A percentile compares a stretch with the other conserved stretches of the same genome.
Evolutionary conservation across 2,888 invertebrate genomes (phyloP).

Genomic region (Agriopis aurantiaria): DNA sequence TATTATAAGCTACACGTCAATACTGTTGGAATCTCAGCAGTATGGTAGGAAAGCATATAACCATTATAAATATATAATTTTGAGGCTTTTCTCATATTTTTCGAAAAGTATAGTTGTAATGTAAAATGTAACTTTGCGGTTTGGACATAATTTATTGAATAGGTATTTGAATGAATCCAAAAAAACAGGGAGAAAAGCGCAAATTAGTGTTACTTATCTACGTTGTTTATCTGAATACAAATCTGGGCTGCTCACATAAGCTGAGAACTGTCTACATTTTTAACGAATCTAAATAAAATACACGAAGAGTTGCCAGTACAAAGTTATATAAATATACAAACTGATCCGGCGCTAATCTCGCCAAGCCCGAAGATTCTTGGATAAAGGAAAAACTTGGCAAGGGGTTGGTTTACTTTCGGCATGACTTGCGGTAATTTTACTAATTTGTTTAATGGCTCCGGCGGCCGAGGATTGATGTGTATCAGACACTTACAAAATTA

Average conservation of each 20-base stretch:
- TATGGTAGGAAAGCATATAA: no score
- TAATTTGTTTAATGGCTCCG: constrained; percentile 38
- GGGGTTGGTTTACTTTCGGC: constrained; percentile 26
- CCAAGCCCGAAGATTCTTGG: constrained; percentile 15
- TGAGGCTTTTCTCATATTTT: no score
- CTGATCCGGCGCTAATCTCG: constrained; percentile 16
- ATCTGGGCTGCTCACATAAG: neutral
- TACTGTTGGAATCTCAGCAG: no score
- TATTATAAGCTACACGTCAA: no score
- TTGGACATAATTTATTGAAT: no score
- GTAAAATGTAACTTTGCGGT: no score
- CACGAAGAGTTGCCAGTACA: neutral
- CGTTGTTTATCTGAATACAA: no score
- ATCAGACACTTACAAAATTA: constrained; percentile 31
- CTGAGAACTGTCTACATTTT: neutral
- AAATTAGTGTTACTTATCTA: no score
- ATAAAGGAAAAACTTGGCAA: constrained; percentile 33
- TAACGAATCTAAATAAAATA: neutral
- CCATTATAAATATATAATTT: no score
- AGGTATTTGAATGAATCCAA: no score
- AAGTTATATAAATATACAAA: constrained; percentile 23
- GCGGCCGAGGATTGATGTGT: constrained; percentile 25
- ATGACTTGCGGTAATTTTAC: constrained; percentile 39
- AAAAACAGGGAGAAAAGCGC: no score
- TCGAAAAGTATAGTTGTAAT: no score